Base-by-base conservation (phyloP, 2,888 invertebrate genomes). In the Pachycephus smyrnensis region DNA sequence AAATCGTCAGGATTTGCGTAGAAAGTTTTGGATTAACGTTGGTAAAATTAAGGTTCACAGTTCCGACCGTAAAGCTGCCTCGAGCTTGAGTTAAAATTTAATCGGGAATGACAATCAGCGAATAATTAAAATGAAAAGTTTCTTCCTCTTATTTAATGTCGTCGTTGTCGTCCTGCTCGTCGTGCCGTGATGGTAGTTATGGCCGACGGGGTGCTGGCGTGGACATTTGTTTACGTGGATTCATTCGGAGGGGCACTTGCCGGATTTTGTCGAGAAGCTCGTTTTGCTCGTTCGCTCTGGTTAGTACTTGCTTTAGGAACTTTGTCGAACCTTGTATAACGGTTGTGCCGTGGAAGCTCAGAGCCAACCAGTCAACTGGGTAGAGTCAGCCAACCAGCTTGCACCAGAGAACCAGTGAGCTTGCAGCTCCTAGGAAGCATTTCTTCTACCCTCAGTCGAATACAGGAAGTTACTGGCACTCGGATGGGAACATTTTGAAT, bases 71-170 rank as follows among this genome's bases (percentile, higher is more conserved):
- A 33, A 71, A 71, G 15, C 35, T 74, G 9, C 32, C 37, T 11
- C 68, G 75, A 32, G 55, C 36, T 15, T 36, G 68, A 68, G 55
- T 76, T 76, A 76, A 75, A 80, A 79, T 77, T 78, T 69, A 75
- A 76, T 80, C 79, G 79, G 69, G 75, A 79, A 79, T 79, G 79
- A 79, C 82, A 82, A 84, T 84, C 79, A 76, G 71, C 76, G 81
- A 81, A 81, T 81, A 83, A 82, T 82, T 82, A 81, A 82, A 79
- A 80, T 76, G 76, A 77, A 80, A 83, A 81, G 35, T 69, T 31
- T 30, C 12, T 31, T 23, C 69, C 71, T 71, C 32, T 33, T 33
- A 71, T 30, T 71, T 33, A 33, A 71, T 15, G 31, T 30, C 32
- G 31, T 31, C 71, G 31, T 32, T 15, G 32, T 71, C 71, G 71